These are phyloP conservation scores for Lepidonotus clava DNA, from an alignment of 2,888 invertebrate genomes.

Conservation along the genomic window DNA sequence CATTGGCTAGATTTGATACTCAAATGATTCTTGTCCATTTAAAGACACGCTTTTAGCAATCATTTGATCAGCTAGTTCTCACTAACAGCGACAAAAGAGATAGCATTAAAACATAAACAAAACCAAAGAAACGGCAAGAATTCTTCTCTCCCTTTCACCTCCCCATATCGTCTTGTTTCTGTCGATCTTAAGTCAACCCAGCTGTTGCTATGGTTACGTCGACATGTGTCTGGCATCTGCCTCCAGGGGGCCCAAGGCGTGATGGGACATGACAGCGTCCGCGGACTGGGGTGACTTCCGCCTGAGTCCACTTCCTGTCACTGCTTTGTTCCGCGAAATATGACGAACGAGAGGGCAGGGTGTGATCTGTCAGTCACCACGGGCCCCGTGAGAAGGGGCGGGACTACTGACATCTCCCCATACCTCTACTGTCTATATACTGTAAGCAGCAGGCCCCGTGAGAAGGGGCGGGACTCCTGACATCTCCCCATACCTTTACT, in stretches of 20 bases:
- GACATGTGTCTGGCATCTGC: neutral
- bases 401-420: too few relatives aligned
- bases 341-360: neutral
- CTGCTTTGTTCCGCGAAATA: neutral
- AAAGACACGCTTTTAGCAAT: too few relatives aligned
- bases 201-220: slow-evolving; percentile 36
- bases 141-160: too few relatives aligned
- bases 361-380: neutral
- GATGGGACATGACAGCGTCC: slow-evolving; percentile 32
- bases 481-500: too few relatives aligned
- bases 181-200: neutral
- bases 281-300: slow-evolving; percentile 29
- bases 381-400: too few relatives aligned
- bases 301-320: neutral
- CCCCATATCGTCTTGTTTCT: too few relatives aligned
- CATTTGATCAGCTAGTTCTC: neutral
- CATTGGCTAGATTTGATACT: too few relatives aligned
- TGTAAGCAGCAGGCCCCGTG: too few relatives aligned
- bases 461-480: too few relatives aligned
- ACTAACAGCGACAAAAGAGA: neutral
- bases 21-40: too few relatives aligned
- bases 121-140: neutral
- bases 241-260: neutral
- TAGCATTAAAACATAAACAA: neutral
- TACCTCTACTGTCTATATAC: too few relatives aligned